A percentile compares a stretch with the other conserved stretches of the same genome.
Evolutionary conservation across 2,888 invertebrate species (phyloP).

Genomic region (Rhingia rostrata): DNA sequence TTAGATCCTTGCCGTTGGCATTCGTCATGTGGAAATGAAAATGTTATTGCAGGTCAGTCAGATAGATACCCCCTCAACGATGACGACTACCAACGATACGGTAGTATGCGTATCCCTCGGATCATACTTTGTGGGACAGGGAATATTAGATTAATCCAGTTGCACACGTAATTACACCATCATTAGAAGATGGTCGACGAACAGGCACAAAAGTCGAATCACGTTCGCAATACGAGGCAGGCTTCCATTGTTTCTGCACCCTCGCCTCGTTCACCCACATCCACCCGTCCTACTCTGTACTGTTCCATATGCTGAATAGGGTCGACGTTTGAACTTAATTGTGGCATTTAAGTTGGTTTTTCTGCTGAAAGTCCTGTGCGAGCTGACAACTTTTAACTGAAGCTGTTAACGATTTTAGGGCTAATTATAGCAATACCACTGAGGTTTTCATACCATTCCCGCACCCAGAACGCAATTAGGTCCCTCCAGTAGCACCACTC

Average conservation of each 20-base stretch:
- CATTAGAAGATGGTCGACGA: constrained; percentile 41
- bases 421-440: constrained; percentile 36
- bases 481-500: neutral
- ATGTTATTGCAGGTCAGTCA: constrained; percentile 39
- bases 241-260: neutral
- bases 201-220: constrained; percentile 29
- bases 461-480: constrained; percentile 21
- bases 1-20: constrained; percentile 41
- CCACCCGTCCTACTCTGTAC: too few relatives aligned
- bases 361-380: neutral
- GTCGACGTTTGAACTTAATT: constrained; percentile 28
- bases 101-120: constrained; percentile 1
- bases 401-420: constrained; percentile 30
- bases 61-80: neutral
- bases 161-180: constrained; percentile 53
- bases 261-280: neutral
- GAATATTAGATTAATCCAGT: constrained; percentile 51
- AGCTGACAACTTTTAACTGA: constrained; percentile 24
- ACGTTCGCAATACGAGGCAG: constrained; percentile 14
- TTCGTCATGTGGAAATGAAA: constrained; percentile 31
- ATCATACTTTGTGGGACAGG: constrained; percentile 17
- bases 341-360: constrained; percentile 30
- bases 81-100: neutral
- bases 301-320: neutral
- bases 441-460: neutral